These are phyloP conservation scores for Adelognathus sp. DNA, from an alignment of 2,888 invertebrate genomes.

Conservation along the genomic window DNA sequence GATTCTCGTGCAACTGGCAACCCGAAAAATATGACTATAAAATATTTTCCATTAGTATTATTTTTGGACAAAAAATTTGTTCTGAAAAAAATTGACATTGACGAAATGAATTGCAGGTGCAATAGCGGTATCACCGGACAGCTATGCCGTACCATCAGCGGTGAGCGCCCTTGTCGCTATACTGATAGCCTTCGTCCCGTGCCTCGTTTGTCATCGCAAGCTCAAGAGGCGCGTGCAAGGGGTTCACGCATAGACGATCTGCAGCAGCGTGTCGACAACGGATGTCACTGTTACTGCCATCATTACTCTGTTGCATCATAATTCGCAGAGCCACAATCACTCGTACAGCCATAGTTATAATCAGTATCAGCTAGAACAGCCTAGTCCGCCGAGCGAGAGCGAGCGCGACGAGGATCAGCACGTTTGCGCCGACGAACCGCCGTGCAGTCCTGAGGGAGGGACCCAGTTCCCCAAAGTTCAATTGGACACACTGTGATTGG, in stretches of 20 bases:
- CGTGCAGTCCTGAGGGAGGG: constrained; percentile 75
- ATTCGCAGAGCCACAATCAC: constrained; percentile 64
- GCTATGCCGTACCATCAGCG: constrained; percentile 83
- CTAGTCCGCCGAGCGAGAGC: constrained; percentile 75
- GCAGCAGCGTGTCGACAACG: constrained; percentile 72
- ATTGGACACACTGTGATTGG: too few species aligned
- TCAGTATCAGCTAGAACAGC: constrained; percentile 66
- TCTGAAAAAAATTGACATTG: background rate
- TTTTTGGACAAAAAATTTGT: background rate
- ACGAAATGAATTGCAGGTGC: constrained; percentile 77
- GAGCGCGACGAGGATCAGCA: constrained; percentile 65
- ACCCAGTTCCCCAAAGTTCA: too few species aligned
- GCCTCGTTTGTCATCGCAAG: constrained; percentile 84
- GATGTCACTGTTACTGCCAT: constrained; percentile 65
- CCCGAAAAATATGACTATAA: too few species aligned
- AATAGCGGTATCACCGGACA: constrained; percentile 83
- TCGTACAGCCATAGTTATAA: constrained; percentile 66
- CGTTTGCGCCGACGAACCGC: constrained; percentile 67
- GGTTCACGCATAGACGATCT: constrained; percentile 67
- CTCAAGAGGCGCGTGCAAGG: constrained; percentile 73
- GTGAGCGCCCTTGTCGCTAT: constrained; percentile 81
- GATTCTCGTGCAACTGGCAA: too few species aligned
- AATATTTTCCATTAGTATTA: too few species aligned
- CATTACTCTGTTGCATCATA: constrained; percentile 71
- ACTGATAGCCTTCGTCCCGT: constrained; percentile 81